These are phyloP conservation scores for Corynorhinus townsendii DNA, from an alignment of 2,113 vertebrate species.

Conservation along the genomic window DNA sequence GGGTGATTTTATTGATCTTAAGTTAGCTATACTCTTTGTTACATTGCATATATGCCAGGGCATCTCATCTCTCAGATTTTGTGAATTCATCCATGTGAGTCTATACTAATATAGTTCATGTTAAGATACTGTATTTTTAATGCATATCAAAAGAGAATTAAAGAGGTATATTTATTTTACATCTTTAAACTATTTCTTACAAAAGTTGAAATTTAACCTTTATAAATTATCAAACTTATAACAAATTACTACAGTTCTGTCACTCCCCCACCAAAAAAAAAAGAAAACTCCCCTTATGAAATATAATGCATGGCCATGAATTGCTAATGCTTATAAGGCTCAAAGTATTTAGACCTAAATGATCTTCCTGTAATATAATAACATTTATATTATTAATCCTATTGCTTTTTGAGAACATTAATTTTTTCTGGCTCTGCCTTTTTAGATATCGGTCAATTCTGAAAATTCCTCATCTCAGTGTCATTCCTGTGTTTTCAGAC, in stretches of 20 bases:
- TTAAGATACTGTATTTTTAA: background rate
- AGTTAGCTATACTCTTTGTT: background rate
- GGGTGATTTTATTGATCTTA: too few species aligned
- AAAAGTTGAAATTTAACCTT: background rate
- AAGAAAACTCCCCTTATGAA: background rate
- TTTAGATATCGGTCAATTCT: background rate
- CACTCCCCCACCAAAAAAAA: background rate
- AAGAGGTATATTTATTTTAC: background rate
- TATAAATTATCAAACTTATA: background rate
- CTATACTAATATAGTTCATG: background rate
- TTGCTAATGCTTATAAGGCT: background rate
- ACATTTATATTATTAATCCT: background rate
- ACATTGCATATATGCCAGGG: background rate
- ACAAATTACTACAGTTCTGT: background rate
- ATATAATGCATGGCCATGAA: background rate
- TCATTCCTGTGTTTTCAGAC: background rate
- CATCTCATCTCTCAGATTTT: background rate
- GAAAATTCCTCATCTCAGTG: background rate
- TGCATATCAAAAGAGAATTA: background rate
- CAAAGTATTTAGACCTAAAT: background rate
- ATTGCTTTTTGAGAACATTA: background rate
- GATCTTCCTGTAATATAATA: background rate
- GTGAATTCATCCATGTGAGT: background rate
- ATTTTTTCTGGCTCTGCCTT: background rate
- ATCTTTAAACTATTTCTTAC: background rate